Base-by-base conservation (phyloP, 2,113 vertebrate species). In the Pluvialis apricaria region DNA sequence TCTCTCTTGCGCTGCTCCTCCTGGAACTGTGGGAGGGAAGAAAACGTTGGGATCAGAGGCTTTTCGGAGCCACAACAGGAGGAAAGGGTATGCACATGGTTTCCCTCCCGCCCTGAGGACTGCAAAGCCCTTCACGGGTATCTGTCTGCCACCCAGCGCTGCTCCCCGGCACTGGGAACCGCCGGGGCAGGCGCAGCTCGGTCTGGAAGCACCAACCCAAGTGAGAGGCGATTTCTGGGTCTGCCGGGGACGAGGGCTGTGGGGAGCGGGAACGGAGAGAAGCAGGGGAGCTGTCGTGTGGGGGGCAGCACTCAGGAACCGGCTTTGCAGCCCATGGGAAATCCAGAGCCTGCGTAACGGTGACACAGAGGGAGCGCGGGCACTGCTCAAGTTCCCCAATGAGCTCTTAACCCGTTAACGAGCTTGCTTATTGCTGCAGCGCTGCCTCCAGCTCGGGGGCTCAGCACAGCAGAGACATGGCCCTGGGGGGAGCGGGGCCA, bases 1-100 rank as follows among this genome's bases (percentile, higher is more conserved):
- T 99, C 99, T 22, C 97, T 97, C 73, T 97, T 97, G 80, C 97
- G 97, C 95, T 99, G 98, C 60, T 97, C 98, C 86, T 99, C 99
- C 94, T 98, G 98, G 96, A 98, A 99, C 99, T 99, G 89, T 6
- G 60, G 71, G 60, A 38, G 60, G 82, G 32, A 89, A 57, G 24
- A 22, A 69, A 49, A 20, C 4, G 20, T 24, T 44, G 31, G 57
- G 32, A 80, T 24, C 29, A 26, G 42, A 62, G 45, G 25, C 36
- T 42, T 47, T 62, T 38, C 4, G 36, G 42, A 15, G 36, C 22
- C 31, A 31, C 7, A 25, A 47, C 8, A 13, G 49, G 34, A 60
- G 58, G 15, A 60, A n/a, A 2, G 21, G 58, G n/a, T 15, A 61
- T 7, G 10, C 15, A 36, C 9, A 1, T 32, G 31, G 19, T 13